Conservation (phyloP, 2,113 vertebrate species). For the Cygnus atratus region DNA sequence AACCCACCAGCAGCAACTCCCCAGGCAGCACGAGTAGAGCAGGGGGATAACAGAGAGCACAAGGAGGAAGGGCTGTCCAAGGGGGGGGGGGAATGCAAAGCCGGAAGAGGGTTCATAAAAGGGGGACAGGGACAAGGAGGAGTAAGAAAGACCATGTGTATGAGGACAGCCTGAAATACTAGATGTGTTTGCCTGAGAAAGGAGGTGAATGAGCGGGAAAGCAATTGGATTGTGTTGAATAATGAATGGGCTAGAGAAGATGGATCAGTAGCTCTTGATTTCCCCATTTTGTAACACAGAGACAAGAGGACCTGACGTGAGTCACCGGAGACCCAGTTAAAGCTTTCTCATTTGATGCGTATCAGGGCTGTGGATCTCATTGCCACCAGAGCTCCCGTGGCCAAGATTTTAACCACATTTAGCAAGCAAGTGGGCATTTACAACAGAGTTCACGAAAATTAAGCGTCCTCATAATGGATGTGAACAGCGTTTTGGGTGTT, state of each 20-base stretch:
- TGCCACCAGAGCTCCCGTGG: slow-evolving; percentile 36
- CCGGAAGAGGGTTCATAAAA: not conserved
- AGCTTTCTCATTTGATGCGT: slow-evolving; percentile 51
- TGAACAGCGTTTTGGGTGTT: slow-evolving; percentile 57
- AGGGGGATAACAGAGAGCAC: not conserved
- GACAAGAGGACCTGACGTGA: slow-evolving; percentile 58
- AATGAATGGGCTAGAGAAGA: slow-evolving; percentile 59
- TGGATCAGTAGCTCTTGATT: slow-evolving; percentile 62
- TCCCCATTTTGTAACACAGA: slow-evolving; percentile 56
- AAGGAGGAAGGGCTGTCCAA: not conserved
- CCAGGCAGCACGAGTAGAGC: not conserved
- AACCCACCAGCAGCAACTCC: not conserved
- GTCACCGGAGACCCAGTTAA: slow-evolving; percentile 57
- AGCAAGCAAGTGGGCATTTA: slow-evolving; percentile 53
- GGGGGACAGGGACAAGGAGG: not conserved
- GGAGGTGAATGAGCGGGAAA: slow-evolving; percentile 41
- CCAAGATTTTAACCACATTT: slow-evolving; percentile 55
- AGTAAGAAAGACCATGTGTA: not conserved
- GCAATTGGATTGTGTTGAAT: slow-evolving; percentile 37
- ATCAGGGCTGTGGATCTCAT: slow-evolving; percentile 39
- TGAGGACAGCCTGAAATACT: not conserved
- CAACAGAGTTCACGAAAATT: slow-evolving; percentile 43
- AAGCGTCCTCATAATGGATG: slow-evolving; percentile 40
- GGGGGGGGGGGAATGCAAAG: not conserved
- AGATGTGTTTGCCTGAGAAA: not conserved